phyloP scores from a whole-genome alignment of 2,113 vertebrate genomes.

The Coptodon bakossiorum region DNA sequence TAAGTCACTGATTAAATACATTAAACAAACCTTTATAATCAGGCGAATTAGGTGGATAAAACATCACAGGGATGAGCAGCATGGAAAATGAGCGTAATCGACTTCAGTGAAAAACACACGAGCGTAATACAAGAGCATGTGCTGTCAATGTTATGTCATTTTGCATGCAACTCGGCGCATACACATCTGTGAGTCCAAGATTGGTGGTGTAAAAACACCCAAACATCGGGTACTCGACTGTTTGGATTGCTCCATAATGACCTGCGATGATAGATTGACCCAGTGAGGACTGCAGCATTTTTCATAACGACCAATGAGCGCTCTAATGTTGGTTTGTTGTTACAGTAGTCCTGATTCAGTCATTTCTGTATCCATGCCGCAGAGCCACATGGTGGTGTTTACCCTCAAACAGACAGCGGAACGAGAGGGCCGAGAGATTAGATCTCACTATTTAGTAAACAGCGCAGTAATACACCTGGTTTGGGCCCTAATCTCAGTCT shows the following conservation, averaged over 20 bases:
- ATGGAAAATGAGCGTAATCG: constrained; percentile 63
- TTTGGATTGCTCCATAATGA: constrained; percentile 64
- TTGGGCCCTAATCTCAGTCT: constrained; percentile 13
- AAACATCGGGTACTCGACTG: constrained; percentile 37
- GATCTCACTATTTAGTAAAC: constrained; percentile 52
- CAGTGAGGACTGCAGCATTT: constrained; percentile 6
- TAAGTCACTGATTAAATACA: constrained; percentile 38
- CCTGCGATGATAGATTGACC: constrained; percentile 47
- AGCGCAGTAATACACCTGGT: constrained; percentile 39
- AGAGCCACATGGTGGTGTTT: constrained; percentile 57
- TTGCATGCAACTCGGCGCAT: constrained; percentile 49
- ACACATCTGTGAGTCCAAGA: constrained; percentile 48
- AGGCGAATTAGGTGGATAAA: constrained; percentile 27
- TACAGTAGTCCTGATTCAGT: constrained; percentile 14
- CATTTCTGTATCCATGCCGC: constrained; percentile 30
- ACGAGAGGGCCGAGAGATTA: constrained; percentile 12
- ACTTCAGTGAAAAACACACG: constrained; percentile 14
- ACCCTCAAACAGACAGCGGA: constrained; percentile 56
- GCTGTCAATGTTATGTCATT: constrained; percentile 57
- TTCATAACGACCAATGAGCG: neutral
- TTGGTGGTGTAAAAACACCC: constrained; percentile 38
- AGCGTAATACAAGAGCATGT: constrained; percentile 4
- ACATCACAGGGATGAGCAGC: constrained; percentile 53
- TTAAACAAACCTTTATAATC: constrained; percentile 31
- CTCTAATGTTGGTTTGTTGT: neutral